Evolutionary conservation across 1,140 invertebrate species (phyloP), one percentile per base, ranked within the genome.

Genomic region (Drosophila albomicans): DNA sequence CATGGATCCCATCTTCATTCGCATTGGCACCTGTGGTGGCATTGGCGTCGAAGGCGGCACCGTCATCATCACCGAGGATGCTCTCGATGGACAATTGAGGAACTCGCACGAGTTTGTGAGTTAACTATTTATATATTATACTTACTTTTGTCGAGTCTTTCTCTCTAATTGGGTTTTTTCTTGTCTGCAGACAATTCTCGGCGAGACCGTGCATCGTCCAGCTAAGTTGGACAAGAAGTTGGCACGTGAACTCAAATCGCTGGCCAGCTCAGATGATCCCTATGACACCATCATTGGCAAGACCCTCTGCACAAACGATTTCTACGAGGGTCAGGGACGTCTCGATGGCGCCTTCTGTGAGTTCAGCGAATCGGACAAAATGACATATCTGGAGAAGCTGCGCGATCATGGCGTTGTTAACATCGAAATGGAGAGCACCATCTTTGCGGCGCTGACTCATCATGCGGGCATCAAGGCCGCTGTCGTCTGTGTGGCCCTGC

Each of bases 281-380:
- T 99, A 98, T 89, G 96, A 97, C 11, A 97, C 96, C 1, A 94
- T 98, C 16, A 94, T 94, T 35, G 99, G 99, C 28, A 98, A 96
- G 92, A 99, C 99, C 0, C 96, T 99, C 94, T 99, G 98, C 92
- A 97, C 98, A 4, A 96, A 98, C 81, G 99, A 99, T 93, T 99
- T 99, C 93, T 99, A 99, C 93, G 99, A 99, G 95, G 98, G 96
- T 6, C 98, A 99, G 93, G 98, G 96, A 2, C 95, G 99, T 65
- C 93, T 99, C 66, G 99, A 99, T 92, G 99, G 99, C 1, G 98
- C 98, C 4, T 99, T 99, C 93, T 99, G 98, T 93, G 97, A 99
- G 66, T 99, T 97, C 93, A 96, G 94, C 1, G 96, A 98, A 91
- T 93, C 94, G 1, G 98, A 99, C 51, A 99, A 99, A 93, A 95